Evolutionary conservation across 2,797 vertebrate genomes (phyloP).

Genomic region (Clarias pachynema): DNA sequence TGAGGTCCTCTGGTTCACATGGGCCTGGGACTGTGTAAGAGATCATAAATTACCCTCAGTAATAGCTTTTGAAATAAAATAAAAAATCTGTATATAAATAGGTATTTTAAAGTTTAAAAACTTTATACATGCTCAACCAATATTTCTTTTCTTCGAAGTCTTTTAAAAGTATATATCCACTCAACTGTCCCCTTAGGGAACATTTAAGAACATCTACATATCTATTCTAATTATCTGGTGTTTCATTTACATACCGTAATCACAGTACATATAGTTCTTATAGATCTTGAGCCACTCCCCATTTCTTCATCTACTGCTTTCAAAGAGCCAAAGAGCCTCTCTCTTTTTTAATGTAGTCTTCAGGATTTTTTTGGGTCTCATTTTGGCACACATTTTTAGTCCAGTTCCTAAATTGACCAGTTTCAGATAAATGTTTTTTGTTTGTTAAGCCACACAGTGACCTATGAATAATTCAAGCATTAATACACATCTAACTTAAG

Average conservation of each 20-base stretch:
- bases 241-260: neutral
- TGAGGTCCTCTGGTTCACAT: slow-evolving; percentile 90
- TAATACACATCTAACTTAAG: no score
- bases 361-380: no score
- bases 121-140: neutral
- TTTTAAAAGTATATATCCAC: neutral
- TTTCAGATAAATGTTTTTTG: no score
- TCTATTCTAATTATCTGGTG: neutral
- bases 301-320: no score
- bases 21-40: slow-evolving; percentile 88
- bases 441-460: no score
- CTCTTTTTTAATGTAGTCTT: no score
- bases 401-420: no score
- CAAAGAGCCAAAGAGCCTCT: no score
- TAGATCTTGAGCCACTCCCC: no score
- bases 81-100: neutral
- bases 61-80: neutral
- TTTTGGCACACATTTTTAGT: no score
- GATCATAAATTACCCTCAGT: slow-evolving; percentile 6
- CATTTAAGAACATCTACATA: neutral
- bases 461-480: no score
- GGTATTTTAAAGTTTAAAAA: neutral
- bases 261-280: neutral
- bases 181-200: neutral
- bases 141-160: neutral